Evolutionary conservation across 2,797 vertebrate species (phyloP).

Genomic region (Corythornis leucogaster): DNA sequence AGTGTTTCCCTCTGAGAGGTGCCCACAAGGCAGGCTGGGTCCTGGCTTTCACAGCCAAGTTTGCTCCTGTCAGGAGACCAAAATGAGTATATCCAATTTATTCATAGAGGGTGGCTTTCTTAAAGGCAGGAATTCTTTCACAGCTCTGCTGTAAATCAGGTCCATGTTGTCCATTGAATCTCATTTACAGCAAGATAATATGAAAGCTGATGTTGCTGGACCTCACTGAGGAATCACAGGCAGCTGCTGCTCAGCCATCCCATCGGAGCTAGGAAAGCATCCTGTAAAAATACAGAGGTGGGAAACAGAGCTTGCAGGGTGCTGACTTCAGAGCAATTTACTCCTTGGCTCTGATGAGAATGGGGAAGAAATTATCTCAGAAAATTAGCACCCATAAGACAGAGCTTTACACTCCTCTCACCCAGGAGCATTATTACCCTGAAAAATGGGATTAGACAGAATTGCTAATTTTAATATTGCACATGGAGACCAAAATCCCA

Average conservation of each 20-base stretch:
- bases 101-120: conserved; percentile 4
- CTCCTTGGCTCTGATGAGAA: background rate
- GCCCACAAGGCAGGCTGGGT: background rate
- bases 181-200: conserved; percentile 22
- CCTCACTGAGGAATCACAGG: background rate
- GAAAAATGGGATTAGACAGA: conserved; percentile 1
- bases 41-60: background rate
- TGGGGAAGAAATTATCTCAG: background rate
- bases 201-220: background rate
- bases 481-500: background rate
- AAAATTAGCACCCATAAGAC: background rate
- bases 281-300: background rate
- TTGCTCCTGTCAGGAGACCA: background rate
- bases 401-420: background rate
- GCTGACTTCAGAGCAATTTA: background rate
- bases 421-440: background rate
- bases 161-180: conserved; percentile 6
- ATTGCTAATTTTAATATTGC: background rate
- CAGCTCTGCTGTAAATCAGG: conserved; percentile 24
- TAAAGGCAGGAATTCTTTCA: conserved; percentile 41
- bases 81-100: conserved; percentile 25
- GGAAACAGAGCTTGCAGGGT: background rate
- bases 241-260: background rate
- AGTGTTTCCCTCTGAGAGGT: background rate
- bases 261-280: background rate